Base-by-base conservation (phyloP, 2,888 invertebrate species). In the Barypeithes pellucidus region DNA sequence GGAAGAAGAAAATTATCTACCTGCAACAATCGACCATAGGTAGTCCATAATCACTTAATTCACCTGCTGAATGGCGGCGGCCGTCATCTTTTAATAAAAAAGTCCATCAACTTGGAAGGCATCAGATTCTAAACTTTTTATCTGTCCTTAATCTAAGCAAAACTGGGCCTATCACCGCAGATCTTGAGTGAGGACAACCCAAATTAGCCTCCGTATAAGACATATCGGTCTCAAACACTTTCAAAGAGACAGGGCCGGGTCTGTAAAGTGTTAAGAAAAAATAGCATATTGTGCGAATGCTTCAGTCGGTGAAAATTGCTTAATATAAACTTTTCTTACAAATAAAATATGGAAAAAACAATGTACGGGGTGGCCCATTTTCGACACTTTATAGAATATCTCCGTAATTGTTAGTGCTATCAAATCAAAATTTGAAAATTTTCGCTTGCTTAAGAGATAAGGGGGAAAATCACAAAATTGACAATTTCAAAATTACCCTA, bases 61-160 rank as follows among this genome's bases (percentile, higher is more conserved):
- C 66, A 72, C 72, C 72, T 72, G 72, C 52, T 54, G 50, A 45
- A 72, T 72, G 72, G 72, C 72, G 72, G 72, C 61, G 52, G 65
- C 47, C 71, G 12, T 47, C 45, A 65, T 57, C 29, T 41, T 67
- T 59, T 63, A 52, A 65, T 67, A 45, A 57, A 47, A 57, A 52
- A 59, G 59, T 67, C 67, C 59, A 67, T 67, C 67, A 67, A 59
- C 67, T 36, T 14, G 18, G 18, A 67, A 67, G 43, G 59, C 20
- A 24, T 45, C 52, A 11, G 9, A 29, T 29, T 69, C 52, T 41
- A 36, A 71, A 65, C 54, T 54, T 57, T 61, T 59, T 69, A 41
- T 69, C 61, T 36, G 29, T 39, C 33, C 22, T 50, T 61, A 16
- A 50, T 68, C 66, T 66, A 24, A 20, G 62, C 71, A 71, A 71